phyloP scores from a whole-genome alignment of 2,888 invertebrate genomes.

The Tyria jacobaeae region DNA sequence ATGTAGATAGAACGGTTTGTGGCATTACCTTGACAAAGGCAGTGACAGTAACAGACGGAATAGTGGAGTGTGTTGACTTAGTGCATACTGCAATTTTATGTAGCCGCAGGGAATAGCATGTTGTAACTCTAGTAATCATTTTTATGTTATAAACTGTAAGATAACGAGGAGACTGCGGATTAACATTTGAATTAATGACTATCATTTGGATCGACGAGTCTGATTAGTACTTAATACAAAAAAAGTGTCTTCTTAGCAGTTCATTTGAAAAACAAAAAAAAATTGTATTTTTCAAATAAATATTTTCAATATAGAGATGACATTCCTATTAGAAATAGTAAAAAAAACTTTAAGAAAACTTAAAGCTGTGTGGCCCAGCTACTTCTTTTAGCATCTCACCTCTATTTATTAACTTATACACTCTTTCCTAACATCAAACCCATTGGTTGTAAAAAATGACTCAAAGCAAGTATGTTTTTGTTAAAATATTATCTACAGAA shows the following conservation, averaged over 20 bases:
- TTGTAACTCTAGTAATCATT: neutral
- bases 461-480: neutral
- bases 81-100: conserved; percentile 7
- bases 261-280: no score
- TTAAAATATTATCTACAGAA: no score
- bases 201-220: neutral
- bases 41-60: conserved; percentile 21
- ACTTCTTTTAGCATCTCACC: neutral
- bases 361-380: neutral
- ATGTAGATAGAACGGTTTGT: conserved; percentile 16
- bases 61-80: conserved; percentile 11
- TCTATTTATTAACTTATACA: neutral
- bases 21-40: conserved; percentile 32
- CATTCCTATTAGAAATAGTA: no score
- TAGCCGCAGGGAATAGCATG: neutral
- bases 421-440: no score
- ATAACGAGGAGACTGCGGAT: neutral
- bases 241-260: no score
- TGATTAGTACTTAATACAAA: neutral
- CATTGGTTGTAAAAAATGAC: neutral
- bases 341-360: no score
- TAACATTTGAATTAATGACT: neutral
- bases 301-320: no score
- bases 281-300: no score
- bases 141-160: neutral